Conservation (phyloP, 2,888 invertebrate species). For the Neoitamus cyanurus region DNA sequence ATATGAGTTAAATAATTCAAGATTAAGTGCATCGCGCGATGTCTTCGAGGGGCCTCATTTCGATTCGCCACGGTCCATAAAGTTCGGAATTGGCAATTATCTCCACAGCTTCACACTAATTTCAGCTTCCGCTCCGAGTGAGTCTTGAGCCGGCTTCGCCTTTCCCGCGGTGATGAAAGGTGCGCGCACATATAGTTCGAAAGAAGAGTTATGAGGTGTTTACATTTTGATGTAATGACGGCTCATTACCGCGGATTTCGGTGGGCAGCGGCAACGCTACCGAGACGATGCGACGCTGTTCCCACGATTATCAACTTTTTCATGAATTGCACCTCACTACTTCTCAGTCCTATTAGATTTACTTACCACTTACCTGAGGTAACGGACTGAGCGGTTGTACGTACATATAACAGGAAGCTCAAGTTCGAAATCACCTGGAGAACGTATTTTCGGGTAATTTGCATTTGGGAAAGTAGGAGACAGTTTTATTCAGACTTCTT, state of each 20-base stretch:
- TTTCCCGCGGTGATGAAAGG: neutral
- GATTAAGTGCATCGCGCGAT: neutral
- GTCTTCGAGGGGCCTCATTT: neutral
- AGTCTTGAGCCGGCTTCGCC: neutral
- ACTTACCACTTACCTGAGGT: neutral
- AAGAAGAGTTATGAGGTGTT: slow-evolving; percentile 30
- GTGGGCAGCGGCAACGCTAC: neutral
- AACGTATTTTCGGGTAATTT: neutral
- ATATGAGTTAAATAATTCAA: slow-evolving; percentile 15
- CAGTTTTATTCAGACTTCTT: neutral
- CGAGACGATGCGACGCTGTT: slow-evolving; percentile 40
- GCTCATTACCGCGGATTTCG: slow-evolving; percentile 19
- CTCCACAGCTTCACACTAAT: slow-evolving; percentile 42
- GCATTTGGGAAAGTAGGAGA: neutral
- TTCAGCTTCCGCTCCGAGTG: slow-evolving; percentile 14
- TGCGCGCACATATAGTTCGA: neutral
- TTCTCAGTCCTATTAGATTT: neutral
- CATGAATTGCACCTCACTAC: neutral
- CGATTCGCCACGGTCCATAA: slow-evolving; percentile 40
- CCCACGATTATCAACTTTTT: slow-evolving; percentile 51
- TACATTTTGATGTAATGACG: slow-evolving; percentile 39
- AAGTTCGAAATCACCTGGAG: neutral
- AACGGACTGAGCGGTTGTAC: neutral
- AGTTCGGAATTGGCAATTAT: slow-evolving; percentile 41
- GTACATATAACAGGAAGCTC: neutral